Evolutionary conservation across 2,113 vertebrate genomes (phyloP).

Genomic region (Platycercus adscitus): DNA sequence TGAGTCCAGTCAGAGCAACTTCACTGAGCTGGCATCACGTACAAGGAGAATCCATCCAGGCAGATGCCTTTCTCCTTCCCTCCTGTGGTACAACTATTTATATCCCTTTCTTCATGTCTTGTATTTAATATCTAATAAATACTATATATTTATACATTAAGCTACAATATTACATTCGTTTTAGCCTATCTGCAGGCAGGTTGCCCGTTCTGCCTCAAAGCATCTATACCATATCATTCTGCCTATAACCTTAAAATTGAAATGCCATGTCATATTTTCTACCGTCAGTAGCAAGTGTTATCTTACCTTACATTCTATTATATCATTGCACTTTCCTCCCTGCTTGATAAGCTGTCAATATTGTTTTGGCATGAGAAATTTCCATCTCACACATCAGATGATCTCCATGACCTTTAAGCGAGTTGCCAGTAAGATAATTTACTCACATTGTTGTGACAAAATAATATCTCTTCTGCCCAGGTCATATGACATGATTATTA

Average conservation of each 20-base stretch:
- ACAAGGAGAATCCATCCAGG: not conserved
- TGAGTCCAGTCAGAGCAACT: not conserved
- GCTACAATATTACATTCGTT: not conserved
- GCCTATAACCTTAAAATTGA: conserved; percentile 56
- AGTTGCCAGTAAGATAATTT: conserved; percentile 76
- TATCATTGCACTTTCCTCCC: conserved; percentile 46
- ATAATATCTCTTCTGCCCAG: conserved; percentile 63
- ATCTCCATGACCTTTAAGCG: conserved; percentile 79
- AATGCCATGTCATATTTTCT: conserved; percentile 52
- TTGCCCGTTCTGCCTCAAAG: not conserved
- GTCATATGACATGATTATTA: conserved; percentile 69
- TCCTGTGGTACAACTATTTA: not conserved
- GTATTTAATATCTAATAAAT: not conserved
- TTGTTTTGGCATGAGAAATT: conserved; percentile 69
- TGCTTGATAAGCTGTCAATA: conserved; percentile 70
- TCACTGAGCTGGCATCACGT: not conserved
- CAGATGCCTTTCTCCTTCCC: not conserved
- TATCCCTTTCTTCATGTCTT: not conserved
- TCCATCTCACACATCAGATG: conserved; percentile 75
- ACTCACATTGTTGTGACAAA: conserved; percentile 74
- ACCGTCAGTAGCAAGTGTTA: conserved; percentile 48
- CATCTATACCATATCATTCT: conserved; percentile 44
- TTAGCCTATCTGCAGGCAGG: not conserved
- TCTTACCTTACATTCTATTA: conserved; percentile 72
- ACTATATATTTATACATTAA: not conserved